Base-by-base conservation (phyloP, 2,888 invertebrate genomes). In the Aleiodes leptofemur region DNA sequence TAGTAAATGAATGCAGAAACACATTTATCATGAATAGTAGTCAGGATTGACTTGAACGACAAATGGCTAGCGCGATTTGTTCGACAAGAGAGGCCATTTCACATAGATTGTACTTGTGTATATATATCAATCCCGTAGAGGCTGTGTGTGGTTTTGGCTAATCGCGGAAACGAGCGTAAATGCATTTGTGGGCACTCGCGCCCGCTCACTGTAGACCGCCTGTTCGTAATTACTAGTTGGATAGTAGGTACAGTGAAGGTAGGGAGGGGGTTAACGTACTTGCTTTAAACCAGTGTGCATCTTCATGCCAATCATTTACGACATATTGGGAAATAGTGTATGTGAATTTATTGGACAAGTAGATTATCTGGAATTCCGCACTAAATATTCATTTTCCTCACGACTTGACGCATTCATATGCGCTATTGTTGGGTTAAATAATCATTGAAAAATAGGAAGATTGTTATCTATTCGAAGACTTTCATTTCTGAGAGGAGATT, bases 251-350 rank as follows among this genome's bases (percentile, higher is more conserved):
- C 34, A 34, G 43, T 43, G 2, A 2, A 23, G 23, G 23, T 1
- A 9, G 43, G 43, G 23, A 2, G 43, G 43, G 43, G 9, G 43
- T 11, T 43, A 68, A 70, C 72, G 74, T 76, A 75, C 77, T 79
- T 75, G 78, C 71, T 75, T 77, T 69, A 72, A 72, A 72, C 72
- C 76, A 77, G 74, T 78, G 74, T 43, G 77, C 70, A 79, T 80
- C 77, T 77, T 77, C 69, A 66, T 34, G 71, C 71, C 23, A 57
- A 74, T 69, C 61, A 72, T 61, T 43, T 38, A 23, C 50, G 50
- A 8, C 16, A 43, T 34, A 31, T 9, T 48, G 48, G 43, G 9
- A 34, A 56, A 70, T 70, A 43, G 55, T 23, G 55, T 8, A 16
- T 16, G 23, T 57, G 43, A 43, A 64, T 70, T 43, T 70, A 57